These are phyloP conservation scores for Apotomis betuletana DNA, from an alignment of 2,888 invertebrate species.

Conservation along the genomic window DNA sequence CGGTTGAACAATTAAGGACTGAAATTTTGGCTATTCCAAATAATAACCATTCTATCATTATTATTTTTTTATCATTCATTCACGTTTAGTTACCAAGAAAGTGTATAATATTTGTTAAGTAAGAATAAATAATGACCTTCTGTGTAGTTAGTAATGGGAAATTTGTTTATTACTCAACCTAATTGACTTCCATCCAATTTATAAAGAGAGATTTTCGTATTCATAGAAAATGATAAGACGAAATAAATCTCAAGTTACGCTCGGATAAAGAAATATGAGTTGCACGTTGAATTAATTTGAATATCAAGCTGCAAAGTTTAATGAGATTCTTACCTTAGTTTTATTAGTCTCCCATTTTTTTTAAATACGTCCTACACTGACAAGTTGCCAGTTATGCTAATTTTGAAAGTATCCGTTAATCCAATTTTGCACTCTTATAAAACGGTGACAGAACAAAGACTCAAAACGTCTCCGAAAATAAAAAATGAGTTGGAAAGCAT, in stretches of 20 bases:
- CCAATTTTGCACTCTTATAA: neutral
- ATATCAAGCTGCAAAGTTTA: neutral
- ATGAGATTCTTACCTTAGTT: neutral
- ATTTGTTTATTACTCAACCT: neutral
- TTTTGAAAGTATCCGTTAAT: neutral
- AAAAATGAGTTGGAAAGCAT: conserved; percentile 1
- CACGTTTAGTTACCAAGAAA: no score
- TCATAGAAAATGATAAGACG: neutral
- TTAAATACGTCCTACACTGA: neutral
- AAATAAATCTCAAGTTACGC: neutral
- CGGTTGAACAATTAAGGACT: neutral
- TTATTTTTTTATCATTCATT: no score
- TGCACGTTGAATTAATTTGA: neutral
- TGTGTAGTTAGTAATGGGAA: neutral
- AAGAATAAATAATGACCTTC: neutral
- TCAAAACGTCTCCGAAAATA: neutral
- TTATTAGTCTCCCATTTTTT: neutral
- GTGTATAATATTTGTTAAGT: no score
- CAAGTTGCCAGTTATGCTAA: neutral
- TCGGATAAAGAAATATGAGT: neutral
- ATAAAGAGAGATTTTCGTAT: neutral
- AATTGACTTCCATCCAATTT: neutral
- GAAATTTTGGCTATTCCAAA: neutral
- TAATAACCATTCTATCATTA: no score
- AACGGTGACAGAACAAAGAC: neutral